These are phyloP conservation scores for Peromyscus eremicus DNA, from an alignment of 2,797 vertebrate species.

Conservation along the genomic window DNA sequence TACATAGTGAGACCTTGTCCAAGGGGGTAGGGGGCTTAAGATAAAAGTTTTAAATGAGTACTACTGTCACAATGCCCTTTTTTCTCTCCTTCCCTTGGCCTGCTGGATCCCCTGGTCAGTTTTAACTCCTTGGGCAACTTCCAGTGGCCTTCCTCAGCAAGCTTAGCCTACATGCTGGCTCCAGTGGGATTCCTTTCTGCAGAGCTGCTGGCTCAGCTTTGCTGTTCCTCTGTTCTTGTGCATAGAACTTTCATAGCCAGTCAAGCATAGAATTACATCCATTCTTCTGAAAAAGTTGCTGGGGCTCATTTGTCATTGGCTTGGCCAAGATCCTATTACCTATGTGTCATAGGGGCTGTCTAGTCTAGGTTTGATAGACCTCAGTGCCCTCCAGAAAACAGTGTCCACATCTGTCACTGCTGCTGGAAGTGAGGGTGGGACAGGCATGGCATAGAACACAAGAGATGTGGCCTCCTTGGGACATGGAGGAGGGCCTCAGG, in stretches of 20 bases:
- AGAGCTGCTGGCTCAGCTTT: constrained; percentile 72
- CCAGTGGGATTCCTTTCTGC: constrained; percentile 68
- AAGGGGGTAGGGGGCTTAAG: background rate
- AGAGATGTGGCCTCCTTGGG: background rate
- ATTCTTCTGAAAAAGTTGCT: constrained; percentile 79
- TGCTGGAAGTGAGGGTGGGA: background rate
- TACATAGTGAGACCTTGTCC: background rate
- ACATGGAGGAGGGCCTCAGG: background rate
- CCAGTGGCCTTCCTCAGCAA: background rate
- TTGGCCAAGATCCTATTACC: constrained; percentile 75
- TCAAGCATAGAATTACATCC: constrained; percentile 79
- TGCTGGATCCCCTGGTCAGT: background rate
- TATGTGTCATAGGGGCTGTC: constrained; percentile 64
- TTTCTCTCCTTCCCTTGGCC: background rate
- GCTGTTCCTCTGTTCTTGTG: constrained; percentile 64
- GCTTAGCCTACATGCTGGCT: constrained; percentile 59
- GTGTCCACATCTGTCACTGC: background rate
- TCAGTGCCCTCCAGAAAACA: constrained; percentile 60
- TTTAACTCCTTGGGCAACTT: constrained; percentile 1
- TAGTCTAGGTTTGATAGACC: constrained; percentile 50
- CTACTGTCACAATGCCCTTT: background rate
- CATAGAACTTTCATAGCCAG: constrained; percentile 72
- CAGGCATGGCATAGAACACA: background rate
- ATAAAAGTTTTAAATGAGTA: background rate
- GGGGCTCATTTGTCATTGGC: constrained; percentile 73